Evolutionary conservation across 2,888 invertebrate genomes (phyloP), one percentile per base, ranked within the genome.

Genomic region (Eretmocerus hayati): DNA sequence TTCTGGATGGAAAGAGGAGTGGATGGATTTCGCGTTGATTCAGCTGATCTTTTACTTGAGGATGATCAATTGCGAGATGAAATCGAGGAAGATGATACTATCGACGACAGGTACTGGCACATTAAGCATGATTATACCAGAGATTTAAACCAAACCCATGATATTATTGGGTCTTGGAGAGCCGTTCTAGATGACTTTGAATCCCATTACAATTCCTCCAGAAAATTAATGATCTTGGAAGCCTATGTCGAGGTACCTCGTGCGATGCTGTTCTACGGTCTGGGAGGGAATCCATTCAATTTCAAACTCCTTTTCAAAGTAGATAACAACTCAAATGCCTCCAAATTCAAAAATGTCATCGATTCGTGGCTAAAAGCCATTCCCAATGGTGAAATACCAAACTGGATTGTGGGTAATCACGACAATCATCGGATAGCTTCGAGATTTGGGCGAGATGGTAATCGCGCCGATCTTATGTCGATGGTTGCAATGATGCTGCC

Each of bases 331-430:
- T n/a, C n/a, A n/a, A n/a, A n/a, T n/a, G n/a, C n/a, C n/a, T n/a
- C n/a, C n/a, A n/a, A n/a, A n/a, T n/a, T n/a, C n/a, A n/a, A n/a
- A n/a, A n/a, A n/a, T n/a, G n/a, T n/a, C n/a, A n/a, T n/a, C n/a
- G n/a, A n/a, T n/a, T n/a, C n/a, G n/a, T n/a, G n/a, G n/a, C n/a
- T n/a, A n/a, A n/a, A n/a, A n/a, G n/a, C 74, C 11, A 76, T 82
- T 75, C 81, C 83, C 0, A 53, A 59, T 18, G 76, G 75, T n/a
- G 69, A 72, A 49, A 64, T 64, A 41, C 74, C 83, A 0, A 84
- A 84, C 60, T 84, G 84, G 84, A 83, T 84, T 69, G 83, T 84
- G 59, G 80, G n/a, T n/a, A n/a, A n/a, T n/a, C n/a, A n/a, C n/a
- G n/a, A n/a, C n/a, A n/a, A n/a, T n/a, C n/a, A n/a, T 26, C 66